Percentiles rank a stretch among this genome's conserved stretches.
phyloP scores from a whole-genome alignment of 1,140 invertebrate species.

The Whitmania pigra region DNA sequence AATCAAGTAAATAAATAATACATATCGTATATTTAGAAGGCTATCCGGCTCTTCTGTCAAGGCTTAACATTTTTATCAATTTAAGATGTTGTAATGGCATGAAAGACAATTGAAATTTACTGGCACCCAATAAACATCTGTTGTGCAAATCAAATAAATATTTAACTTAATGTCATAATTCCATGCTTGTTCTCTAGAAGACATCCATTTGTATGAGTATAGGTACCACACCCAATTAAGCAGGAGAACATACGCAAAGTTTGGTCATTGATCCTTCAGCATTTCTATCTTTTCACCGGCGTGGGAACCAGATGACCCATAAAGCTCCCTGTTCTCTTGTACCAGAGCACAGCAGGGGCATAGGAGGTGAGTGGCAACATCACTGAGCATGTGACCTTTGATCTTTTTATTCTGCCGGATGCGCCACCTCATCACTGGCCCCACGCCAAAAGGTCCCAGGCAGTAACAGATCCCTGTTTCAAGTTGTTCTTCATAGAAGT shows the following conservation, averaged over 20 bases:
- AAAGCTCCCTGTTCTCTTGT: slow-evolving; percentile 22
- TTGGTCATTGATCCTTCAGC: neutral
- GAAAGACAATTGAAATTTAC: too few species aligned
- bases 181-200: too few species aligned
- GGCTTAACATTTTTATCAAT: too few species aligned
- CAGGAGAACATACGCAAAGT: neutral
- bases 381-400: slow-evolving; percentile 13
- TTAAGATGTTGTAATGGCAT: too few species aligned
- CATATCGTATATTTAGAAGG: too few species aligned
- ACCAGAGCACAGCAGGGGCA: slow-evolving; percentile 20
- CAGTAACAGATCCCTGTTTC: slow-evolving; percentile 9
- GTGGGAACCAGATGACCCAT: slow-evolving; percentile 18
- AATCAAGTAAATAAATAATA: too few species aligned
- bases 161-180: too few species aligned
- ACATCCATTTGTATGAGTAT: too few species aligned
- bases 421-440: slow-evolving; percentile 15
- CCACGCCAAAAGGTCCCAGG: slow-evolving; percentile 14
- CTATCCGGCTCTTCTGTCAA: too few species aligned
- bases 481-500: slow-evolving; percentile 18
- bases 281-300: slow-evolving; percentile 16
- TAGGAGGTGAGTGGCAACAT: slow-evolving; percentile 12
- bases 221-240: too few species aligned
- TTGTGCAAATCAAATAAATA: too few species aligned
- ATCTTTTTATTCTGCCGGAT: slow-evolving; percentile 16
- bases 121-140: too few species aligned